A percentile compares a stretch with the other conserved stretches of the same genome.
These are phyloP conservation scores for Macrochelys suwanniensis DNA, from an alignment of 2,797 vertebrate species.

Conservation along the genomic window DNA sequence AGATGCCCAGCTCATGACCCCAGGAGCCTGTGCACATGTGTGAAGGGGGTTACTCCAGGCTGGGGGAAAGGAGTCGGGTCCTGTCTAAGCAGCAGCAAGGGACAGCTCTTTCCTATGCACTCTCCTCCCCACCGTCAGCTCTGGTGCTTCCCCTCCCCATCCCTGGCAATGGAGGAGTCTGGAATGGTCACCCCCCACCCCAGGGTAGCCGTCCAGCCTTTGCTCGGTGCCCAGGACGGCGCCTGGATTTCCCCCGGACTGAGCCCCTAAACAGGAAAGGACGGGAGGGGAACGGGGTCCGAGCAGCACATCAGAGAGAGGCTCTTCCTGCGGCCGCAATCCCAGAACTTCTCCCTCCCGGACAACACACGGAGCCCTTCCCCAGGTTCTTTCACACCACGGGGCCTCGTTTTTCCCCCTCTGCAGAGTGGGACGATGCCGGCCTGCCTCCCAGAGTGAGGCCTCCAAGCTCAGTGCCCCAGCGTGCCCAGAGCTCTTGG, in stretches of 20 bases:
- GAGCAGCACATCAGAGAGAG: neutral
- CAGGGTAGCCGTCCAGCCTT: no score
- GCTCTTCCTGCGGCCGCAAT: neutral
- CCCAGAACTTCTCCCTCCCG: no score
- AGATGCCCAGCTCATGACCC: neutral
- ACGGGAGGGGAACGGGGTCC: neutral
- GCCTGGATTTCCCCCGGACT: no score
- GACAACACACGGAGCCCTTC: no score
- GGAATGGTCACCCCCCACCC: neutral
- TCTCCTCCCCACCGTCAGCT: neutral
- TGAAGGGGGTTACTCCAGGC: neutral
- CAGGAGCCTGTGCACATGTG: neutral
- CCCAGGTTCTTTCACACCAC: no score
- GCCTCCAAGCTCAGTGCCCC: no score
- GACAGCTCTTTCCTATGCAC: neutral
- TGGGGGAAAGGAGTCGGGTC: neutral
- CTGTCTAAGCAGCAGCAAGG: neutral
- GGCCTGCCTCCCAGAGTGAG: no score
- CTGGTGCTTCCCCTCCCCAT: no score
- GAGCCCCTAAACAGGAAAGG: no score
- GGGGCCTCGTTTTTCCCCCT: no score
- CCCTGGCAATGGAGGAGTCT: neutral
- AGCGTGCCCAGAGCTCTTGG: neutral
- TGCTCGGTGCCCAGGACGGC: neutral
- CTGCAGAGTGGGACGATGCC: no score